Conservation (phyloP, 2,888 invertebrate genomes). For the Eristalis tenax region DNA sequence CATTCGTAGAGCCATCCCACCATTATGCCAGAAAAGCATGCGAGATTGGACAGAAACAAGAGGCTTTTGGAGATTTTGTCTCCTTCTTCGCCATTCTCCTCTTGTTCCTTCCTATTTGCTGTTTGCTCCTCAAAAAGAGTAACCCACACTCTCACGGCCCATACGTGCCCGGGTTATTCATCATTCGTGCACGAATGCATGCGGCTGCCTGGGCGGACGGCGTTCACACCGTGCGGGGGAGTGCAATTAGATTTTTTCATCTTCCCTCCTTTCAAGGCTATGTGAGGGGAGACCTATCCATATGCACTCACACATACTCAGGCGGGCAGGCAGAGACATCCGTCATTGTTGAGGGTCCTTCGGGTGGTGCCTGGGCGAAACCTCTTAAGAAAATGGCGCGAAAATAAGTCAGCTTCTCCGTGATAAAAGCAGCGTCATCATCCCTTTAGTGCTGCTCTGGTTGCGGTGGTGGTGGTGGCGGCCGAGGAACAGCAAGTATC, state of each 20-base stretch:
- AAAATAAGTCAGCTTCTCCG: slow-evolving; percentile 64
- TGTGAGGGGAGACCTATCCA: slow-evolving; percentile 24
- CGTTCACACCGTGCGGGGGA: slow-evolving; percentile 11
- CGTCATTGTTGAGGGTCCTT: slow-evolving; percentile 44
- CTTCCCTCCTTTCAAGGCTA: slow-evolving; percentile 62
- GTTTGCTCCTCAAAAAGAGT: not conserved
- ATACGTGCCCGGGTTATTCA: slow-evolving; percentile 36
- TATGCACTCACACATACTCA: not conserved
- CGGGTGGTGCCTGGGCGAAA: slow-evolving; percentile 40
- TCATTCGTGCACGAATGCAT: slow-evolving; percentile 4
- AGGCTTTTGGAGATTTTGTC: slow-evolving; percentile 44
- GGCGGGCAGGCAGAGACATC: not conserved
- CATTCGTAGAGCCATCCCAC: slow-evolving; percentile 25
- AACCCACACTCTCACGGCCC: not conserved
- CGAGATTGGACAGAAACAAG: slow-evolving; percentile 65
- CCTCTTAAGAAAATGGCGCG: slow-evolving; percentile 67
- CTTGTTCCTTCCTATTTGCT: not conserved
- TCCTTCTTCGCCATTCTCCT: slow-evolving; percentile 2
- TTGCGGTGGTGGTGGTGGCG: not conserved
- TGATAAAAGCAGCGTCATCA: slow-evolving; percentile 68
- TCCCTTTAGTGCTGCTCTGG: slow-evolving; percentile 38
- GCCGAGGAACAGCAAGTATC: slow-evolving; percentile 10
- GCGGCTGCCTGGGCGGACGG: not conserved
- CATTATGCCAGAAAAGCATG: slow-evolving; percentile 30
- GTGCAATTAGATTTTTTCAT: slow-evolving; percentile 62